These are phyloP conservation scores for Aphelenchoides besseyi DNA, from an alignment of 1,140 invertebrate genomes.

Conservation along the genomic window DNA sequence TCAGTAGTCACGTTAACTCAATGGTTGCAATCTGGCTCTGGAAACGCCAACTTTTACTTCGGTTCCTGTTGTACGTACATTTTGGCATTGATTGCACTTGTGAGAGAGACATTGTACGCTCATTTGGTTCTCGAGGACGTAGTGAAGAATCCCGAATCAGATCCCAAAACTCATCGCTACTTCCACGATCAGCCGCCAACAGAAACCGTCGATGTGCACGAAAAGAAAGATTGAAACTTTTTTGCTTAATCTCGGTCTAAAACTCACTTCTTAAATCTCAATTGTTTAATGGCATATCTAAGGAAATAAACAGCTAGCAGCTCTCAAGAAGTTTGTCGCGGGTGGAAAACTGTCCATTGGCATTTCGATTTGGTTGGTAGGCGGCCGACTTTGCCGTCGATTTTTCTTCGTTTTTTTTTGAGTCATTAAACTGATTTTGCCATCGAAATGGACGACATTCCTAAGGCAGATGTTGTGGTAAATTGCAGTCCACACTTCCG, in stretches of 20 bases:
- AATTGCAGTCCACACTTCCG: constrained; percentile 10
- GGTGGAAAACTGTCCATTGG: no score
- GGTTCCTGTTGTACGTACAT: constrained; percentile 2
- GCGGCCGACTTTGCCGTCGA: no score
- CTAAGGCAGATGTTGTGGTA: constrained; percentile 43
- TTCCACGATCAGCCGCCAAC: neutral
- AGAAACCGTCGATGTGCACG: neutral
- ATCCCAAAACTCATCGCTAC: neutral
- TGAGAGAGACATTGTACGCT: neutral
- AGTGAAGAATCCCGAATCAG: neutral
- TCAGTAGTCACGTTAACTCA: constrained; percentile 6
- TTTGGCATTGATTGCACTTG: constrained; percentile 8
- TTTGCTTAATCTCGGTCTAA: no score
- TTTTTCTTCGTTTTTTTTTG: no score
- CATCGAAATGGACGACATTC: constrained; percentile 26
- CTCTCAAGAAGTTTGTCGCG: no score
- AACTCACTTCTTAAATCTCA: no score
- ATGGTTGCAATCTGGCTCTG: constrained; percentile 21
- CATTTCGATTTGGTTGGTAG: no score
- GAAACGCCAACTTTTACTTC: constrained; percentile 27
- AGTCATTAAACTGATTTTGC: no score
- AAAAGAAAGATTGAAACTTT: neutral
- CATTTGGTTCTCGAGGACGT: neutral
- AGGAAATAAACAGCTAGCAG: no score
- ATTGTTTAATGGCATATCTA: no score